These are phyloP conservation scores for Pungitius pungitius DNA, from an alignment of 2,113 vertebrate genomes.

Conservation along the genomic window DNA sequence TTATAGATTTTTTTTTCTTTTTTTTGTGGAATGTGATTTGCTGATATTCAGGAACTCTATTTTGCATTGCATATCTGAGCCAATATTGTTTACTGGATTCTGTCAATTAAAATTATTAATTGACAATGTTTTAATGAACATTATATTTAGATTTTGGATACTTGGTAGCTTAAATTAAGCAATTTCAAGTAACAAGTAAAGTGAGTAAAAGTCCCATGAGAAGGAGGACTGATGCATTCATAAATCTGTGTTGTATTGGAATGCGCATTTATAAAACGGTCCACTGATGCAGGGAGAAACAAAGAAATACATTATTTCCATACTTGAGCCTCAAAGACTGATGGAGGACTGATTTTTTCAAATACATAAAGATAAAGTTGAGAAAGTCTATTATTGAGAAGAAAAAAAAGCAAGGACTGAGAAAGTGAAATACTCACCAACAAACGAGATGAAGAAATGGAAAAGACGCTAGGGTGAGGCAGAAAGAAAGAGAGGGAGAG, in stretches of 20 bases:
- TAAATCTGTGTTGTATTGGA: not conserved
- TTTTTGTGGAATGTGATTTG: not conserved
- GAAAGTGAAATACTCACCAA: conserved; percentile 33
- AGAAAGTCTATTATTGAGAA: conserved; percentile 23
- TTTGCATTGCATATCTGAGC: not conserved
- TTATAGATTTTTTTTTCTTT: not conserved
- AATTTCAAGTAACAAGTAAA: not conserved
- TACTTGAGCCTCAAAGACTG: conserved; percentile 10
- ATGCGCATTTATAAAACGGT: not conserved
- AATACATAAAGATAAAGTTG: conserved; percentile 18
- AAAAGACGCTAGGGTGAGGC: conserved; percentile 44
- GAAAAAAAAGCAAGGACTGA: conserved; percentile 27
- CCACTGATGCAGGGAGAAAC: not conserved
- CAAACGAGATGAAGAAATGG: conserved; percentile 60
- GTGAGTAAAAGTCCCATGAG: not conserved
- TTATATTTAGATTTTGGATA: not conserved
- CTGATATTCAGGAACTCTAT: not conserved
- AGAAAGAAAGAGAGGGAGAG: conserved; percentile 25
- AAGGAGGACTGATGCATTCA: not conserved
- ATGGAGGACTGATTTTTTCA: conserved; percentile 27
- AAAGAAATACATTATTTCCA: conserved; percentile 31
- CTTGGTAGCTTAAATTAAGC: not conserved
- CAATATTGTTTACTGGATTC: not conserved
- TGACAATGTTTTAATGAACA: not conserved
- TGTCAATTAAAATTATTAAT: not conserved